phyloP scores from a whole-genome alignment of 2,888 invertebrate genomes.

The Erynnis tages region DNA sequence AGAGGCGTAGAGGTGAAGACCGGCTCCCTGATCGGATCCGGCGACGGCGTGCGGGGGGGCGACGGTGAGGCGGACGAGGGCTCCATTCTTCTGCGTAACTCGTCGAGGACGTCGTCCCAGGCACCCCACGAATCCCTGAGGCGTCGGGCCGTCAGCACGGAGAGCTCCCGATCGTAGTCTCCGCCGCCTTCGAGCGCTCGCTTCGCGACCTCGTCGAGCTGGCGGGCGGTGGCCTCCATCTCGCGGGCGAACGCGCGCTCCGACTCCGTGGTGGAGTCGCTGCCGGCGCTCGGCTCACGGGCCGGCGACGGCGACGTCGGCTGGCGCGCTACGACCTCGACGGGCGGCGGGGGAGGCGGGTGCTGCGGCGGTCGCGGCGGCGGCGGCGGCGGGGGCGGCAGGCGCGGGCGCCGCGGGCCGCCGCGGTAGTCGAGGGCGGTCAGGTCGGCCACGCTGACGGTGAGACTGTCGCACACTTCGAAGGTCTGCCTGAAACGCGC shows the following conservation, averaged over 20 bases:
- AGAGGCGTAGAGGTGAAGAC: slow-evolving; percentile 82
- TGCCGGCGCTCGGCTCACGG: slow-evolving; percentile 70
- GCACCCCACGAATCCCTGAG: slow-evolving; percentile 74
- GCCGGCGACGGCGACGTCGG: slow-evolving; percentile 52
- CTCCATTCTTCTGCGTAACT: slow-evolving; percentile 66
- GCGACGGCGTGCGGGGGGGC: slow-evolving; percentile 68
- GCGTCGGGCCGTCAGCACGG: slow-evolving; percentile 78
- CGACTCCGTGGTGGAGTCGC: slow-evolving; percentile 75
- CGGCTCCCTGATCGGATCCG: slow-evolving; percentile 67
- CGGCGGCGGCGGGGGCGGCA: slow-evolving; percentile 63
- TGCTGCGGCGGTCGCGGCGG: slow-evolving; percentile 41
- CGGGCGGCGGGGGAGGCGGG: slow-evolving; percentile 48
- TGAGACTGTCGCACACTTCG: slow-evolving; percentile 73
- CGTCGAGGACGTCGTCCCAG: slow-evolving; percentile 76
- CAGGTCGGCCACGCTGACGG: slow-evolving; percentile 84
- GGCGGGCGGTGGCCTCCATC: slow-evolving; percentile 72
- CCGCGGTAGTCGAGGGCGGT: slow-evolving; percentile 81
- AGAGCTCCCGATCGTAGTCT: slow-evolving; percentile 80
- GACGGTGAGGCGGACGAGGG: slow-evolving; percentile 64
- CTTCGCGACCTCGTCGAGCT: slow-evolving; percentile 66
- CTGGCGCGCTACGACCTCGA: slow-evolving; percentile 43
- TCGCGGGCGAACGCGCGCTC: slow-evolving; percentile 69
- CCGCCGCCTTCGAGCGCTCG: slow-evolving; percentile 74
- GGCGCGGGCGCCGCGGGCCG: slow-evolving; percentile 57
- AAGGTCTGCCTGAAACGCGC: slow-evolving; percentile 73